Percentiles rank a stretch among this genome's conserved stretches.
These are phyloP conservation scores for Rhabdomys pumilio DNA, from an alignment of 2,797 vertebrate genomes.

Conservation along the genomic window DNA sequence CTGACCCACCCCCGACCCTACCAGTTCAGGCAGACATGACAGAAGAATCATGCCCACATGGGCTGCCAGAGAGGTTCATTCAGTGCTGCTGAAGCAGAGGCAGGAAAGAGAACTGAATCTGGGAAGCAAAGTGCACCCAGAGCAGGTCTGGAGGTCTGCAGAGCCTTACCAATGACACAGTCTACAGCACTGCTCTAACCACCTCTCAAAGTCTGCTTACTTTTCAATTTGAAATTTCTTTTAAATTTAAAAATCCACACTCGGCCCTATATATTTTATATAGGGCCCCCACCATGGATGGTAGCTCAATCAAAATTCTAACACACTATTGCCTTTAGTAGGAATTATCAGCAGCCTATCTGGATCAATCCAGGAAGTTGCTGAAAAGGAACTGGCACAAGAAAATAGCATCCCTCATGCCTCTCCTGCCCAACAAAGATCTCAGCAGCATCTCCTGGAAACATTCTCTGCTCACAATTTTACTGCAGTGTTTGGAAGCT, in stretches of 20 bases:
- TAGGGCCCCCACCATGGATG: background rate
- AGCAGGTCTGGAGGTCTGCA: background rate
- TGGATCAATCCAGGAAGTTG: background rate
- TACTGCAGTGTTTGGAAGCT: background rate
- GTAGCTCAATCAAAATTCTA: background rate
- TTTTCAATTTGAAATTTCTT: slow-evolving; percentile 17
- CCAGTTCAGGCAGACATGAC: background rate
- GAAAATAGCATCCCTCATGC: background rate
- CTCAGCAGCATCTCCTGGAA: background rate
- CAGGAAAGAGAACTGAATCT: background rate
- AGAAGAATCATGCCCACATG: too few relatives aligned
- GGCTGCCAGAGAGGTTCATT: background rate
- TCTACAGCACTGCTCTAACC: background rate
- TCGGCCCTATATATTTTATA: too few relatives aligned
- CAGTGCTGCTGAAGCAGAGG: background rate
- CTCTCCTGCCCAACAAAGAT: background rate
- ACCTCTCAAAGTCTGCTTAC: background rate
- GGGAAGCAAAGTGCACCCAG: background rate
- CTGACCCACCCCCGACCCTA: background rate
- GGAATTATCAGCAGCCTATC: background rate
- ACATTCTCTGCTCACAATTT: background rate
- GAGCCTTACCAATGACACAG: background rate
- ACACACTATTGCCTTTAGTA: background rate
- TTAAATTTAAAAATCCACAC: background rate
- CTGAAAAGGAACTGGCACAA: background rate